Evolutionary conservation across 2,888 invertebrate genomes (phyloP), one percentile per base, ranked within the genome.

Genomic region (Drosophila demipolita): DNA sequence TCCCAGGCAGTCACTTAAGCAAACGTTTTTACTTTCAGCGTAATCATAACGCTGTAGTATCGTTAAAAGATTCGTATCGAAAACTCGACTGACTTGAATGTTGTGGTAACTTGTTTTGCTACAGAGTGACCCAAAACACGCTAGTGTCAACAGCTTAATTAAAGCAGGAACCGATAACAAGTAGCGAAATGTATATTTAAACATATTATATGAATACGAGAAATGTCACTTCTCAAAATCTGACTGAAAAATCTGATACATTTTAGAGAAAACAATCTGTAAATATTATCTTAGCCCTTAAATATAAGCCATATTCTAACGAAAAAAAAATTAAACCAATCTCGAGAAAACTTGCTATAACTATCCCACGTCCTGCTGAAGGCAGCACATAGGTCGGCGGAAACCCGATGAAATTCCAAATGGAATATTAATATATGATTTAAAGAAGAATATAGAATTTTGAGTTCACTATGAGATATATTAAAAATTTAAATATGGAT

Each of bases 31-130:
- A 35, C 72, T 53, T 29, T 42, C 33, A 61, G 36, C 40, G 45
- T 36, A 53, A 40, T 59, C 29, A 61, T 72, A 53, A 49, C 26
- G 45, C 32, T 45, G 57, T 69, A 61, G 62, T 62, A 40, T 29
- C 20, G 49, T 61, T 75, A 61, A 67, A 87, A 26, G 35, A 50
- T 52, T 49, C 17, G 9, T 29, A 32, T 49, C 59, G 11, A 23
- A 33, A 48, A 53, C 52, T 49, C 40, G 17, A 15, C 38, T 23
- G 17, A 40, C 38, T 35, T 54, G 36, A 17, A 17, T 11, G 38
- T 38, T 20, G n/a, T 2, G 17, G 12, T 33, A 59, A 15, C 26
- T 50, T 33, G 38, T 15, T 9, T n/a, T 40, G n/a, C 3, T 38
- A 17, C 8, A 17, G 38, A 38, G 8, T 38, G 38, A 17, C 17